These are phyloP conservation scores for Bombus fervidus DNA, from an alignment of 1,140 invertebrate species.

Conservation along the genomic window DNA sequence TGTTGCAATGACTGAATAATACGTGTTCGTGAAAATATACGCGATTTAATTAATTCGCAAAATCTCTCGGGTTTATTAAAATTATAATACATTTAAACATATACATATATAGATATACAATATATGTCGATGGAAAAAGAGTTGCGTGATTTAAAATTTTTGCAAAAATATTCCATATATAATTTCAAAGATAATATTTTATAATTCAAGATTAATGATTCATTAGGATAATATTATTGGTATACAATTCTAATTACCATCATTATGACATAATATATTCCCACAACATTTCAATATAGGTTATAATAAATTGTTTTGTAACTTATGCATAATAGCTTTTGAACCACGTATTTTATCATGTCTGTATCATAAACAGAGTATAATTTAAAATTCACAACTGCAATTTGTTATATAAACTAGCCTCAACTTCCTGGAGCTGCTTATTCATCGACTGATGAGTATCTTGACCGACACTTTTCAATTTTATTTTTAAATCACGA, in stretches of 20 bases:
- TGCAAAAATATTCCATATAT: background rate
- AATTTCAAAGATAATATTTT: background rate
- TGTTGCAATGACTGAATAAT: background rate
- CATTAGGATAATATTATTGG: background rate
- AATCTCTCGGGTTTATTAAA: background rate
- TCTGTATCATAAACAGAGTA: too few relatives aligned
- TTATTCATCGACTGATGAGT: background rate
- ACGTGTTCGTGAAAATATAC: background rate
- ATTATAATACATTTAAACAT: background rate
- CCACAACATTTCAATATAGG: background rate
- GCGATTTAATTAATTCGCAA: background rate
- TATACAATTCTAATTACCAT: background rate
- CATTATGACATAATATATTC: background rate
- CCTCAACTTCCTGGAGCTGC: background rate
- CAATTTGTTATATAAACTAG: background rate
- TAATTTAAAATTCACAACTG: too few relatives aligned
- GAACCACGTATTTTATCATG: background rate
- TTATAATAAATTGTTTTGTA: background rate
- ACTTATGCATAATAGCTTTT: background rate
- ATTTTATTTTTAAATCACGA: background rate
- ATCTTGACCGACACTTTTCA: too few relatives aligned
- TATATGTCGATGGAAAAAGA: background rate
- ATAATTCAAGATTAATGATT: background rate
- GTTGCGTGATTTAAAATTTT: background rate
- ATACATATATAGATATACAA: too few relatives aligned